Evolutionary conservation across 2,888 invertebrate species (phyloP), one percentile per base, ranked within the genome.

Genomic region (Cryptus viduatorius): DNA sequence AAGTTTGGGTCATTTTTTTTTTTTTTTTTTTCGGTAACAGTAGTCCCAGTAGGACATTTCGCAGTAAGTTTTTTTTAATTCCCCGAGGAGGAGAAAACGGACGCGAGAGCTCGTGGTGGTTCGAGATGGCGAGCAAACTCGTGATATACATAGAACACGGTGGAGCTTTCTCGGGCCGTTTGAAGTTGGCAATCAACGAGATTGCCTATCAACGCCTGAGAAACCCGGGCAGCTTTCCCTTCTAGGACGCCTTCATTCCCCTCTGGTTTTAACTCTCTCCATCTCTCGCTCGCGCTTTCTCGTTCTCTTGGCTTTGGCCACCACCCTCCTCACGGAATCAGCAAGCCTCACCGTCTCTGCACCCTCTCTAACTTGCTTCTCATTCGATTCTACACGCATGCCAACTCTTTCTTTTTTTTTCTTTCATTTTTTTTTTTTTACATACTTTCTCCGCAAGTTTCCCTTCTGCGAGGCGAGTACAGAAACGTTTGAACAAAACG

Each of bases 141-240:
- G 29, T 16, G 10, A 19, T 59, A 56, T 31, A 59, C 44, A 19
- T 37, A 37, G 37, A 37, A 8, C 37, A 37, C 37, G 37, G 37
- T 14, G 1, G 59, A 59, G 89, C 88, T 89, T 89, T 89, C 90
- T 90, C 90, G 91, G 90, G 88, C 85, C 90, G 92, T 93, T 93
- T 93, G 92, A 93, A 92, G 92, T 92, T 91, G 90, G 93, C 93
- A 93, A 93, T 93, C 93, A 93, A 90, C 91, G 91, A 91, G 92
- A 93, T 93, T 93, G 92, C 93, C 93, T 93, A 93, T 93, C 93
- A 92, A 92, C 92, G 90, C 91, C 89, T 88, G 90, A 89, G 89
- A 88, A 90, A 89, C 87, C 82, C 86, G 83, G 86, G 86, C 79
- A 86, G 83, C 89, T 78, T 86, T 86, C 87, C 86, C 86, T 86